phyloP scores from a whole-genome alignment of 2,797 vertebrate species.

The Thamnophis elegans region DNA sequence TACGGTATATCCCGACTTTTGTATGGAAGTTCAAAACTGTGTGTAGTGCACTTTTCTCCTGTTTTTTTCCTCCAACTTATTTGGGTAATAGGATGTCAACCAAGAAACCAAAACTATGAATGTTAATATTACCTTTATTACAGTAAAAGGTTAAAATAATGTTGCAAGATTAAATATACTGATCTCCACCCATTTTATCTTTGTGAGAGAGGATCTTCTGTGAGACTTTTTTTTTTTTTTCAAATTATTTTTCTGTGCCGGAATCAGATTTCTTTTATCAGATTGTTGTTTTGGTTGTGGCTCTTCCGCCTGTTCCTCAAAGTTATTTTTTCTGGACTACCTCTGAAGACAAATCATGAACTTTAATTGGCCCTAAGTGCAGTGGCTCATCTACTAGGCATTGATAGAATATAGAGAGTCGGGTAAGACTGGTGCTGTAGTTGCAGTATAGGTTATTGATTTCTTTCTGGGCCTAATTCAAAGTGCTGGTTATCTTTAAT shows the following conservation, averaged over 20 bases:
- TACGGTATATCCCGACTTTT: background rate
- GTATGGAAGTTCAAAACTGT: background rate
- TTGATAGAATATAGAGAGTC: background rate
- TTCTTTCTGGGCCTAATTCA: background rate
- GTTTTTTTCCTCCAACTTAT: background rate
- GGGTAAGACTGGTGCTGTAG: background rate
- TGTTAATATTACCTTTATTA: background rate
- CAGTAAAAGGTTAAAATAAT: background rate
- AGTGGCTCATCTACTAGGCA: background rate
- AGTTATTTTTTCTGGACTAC: background rate
- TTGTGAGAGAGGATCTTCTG: background rate
- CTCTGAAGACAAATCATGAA: background rate
- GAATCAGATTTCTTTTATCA: background rate
- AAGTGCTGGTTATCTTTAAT: background rate
- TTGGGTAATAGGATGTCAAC: background rate
- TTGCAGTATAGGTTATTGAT: background rate
- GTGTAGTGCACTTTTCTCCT: background rate
- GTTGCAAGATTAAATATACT: background rate
- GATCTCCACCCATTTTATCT: background rate
- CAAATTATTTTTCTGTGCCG: background rate
- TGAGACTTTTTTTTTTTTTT: background rate
- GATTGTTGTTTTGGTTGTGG: background rate
- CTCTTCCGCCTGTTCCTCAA: background rate
- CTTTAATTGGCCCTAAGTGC: background rate
- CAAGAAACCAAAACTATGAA: background rate